These are phyloP conservation scores for Nasua narica DNA, from an alignment of 2,797 vertebrate species.

Conservation along the genomic window DNA sequence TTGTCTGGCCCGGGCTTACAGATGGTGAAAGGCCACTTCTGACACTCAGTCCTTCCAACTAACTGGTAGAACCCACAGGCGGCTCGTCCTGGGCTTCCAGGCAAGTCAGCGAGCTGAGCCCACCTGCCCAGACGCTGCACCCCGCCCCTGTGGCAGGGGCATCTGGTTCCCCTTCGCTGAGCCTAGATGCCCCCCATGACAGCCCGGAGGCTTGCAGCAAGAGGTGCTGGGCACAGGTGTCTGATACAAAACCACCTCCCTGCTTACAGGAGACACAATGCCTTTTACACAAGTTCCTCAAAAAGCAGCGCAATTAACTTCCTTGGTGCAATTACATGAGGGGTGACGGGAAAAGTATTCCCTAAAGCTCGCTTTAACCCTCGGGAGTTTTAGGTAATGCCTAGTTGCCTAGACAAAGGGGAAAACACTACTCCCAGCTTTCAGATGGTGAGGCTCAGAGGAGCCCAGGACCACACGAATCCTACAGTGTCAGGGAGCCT, in stretches of 20 bases:
- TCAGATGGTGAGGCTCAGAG: not conserved
- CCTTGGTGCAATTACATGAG: conserved; percentile 17
- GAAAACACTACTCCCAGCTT: conserved; percentile 27
- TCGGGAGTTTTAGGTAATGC: conserved; percentile 58
- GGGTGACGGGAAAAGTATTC: conserved; percentile 46
- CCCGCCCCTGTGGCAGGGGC: not conserved
- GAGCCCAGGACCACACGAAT: not conserved
- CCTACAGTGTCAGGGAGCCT: not conserved
- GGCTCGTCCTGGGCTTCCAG: not conserved
- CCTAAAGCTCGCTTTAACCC: conserved; percentile 34
- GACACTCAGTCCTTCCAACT: not conserved
- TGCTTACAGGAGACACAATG: not conserved
- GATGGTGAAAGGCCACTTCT: not conserved
- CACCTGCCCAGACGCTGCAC: not conserved
- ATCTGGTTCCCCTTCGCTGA: not conserved
- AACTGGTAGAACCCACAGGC: not conserved
- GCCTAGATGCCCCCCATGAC: not conserved
- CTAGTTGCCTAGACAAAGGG: conserved; percentile 47
- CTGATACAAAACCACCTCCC: conserved; percentile 11
- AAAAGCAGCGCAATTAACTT: conserved; percentile 25
- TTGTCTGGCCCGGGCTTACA: not conserved
- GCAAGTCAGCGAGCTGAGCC: not conserved
- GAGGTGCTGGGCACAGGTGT: accelerated
- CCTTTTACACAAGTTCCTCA: not conserved
- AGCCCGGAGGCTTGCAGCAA: not conserved